Conservation (phyloP, 1,140 invertebrate genomes). For the Drosophila cardini region DNA sequence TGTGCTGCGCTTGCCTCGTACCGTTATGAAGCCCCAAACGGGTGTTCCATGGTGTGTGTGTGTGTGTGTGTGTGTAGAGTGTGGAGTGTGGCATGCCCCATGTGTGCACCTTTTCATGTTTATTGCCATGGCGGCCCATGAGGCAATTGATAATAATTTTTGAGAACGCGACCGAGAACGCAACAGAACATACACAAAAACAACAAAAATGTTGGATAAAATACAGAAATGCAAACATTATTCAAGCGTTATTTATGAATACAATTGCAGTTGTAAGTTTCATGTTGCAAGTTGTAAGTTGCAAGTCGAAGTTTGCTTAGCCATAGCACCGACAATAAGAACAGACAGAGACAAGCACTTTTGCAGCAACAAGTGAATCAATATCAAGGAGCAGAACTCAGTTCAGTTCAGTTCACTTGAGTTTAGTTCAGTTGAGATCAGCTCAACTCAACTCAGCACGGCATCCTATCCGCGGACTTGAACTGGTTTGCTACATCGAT, state of each 20-base stretch:
- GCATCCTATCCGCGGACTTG: slow-evolving; percentile 19
- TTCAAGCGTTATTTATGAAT: slow-evolving; percentile 81
- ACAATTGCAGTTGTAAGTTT: slow-evolving; percentile 56
- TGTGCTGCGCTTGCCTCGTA: slow-evolving; percentile 3
- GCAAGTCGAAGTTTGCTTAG: slow-evolving; percentile 60
- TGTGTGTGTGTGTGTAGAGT: too few species aligned
- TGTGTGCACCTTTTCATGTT: slow-evolving; percentile 73
- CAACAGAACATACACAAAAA: slow-evolving; percentile 43
- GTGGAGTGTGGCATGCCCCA: slow-evolving; percentile 15
- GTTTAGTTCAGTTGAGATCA: too few species aligned
- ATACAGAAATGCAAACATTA: slow-evolving; percentile 62
- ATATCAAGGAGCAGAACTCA: slow-evolving; percentile 22
- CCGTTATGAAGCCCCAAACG: slow-evolving; percentile 13
- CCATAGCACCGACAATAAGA: slow-evolving; percentile 30
- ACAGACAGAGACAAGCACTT: too few species aligned
- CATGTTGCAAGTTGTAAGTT: slow-evolving; percentile 30
- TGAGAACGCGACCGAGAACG: slow-evolving; percentile 54
- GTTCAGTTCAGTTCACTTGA: too few species aligned
- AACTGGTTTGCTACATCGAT: slow-evolving; percentile 44
- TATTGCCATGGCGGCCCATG: slow-evolving; percentile 54
- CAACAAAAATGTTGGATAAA: slow-evolving; percentile 4
- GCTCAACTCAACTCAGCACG: background rate
- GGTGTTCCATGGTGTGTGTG: background rate
- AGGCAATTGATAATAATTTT: slow-evolving; percentile 76
- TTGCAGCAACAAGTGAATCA: slow-evolving; percentile 46